These are phyloP conservation scores for Boleophthalmus pectinirostris DNA, from an alignment of 2,113 vertebrate species.

Conservation along the genomic window DNA sequence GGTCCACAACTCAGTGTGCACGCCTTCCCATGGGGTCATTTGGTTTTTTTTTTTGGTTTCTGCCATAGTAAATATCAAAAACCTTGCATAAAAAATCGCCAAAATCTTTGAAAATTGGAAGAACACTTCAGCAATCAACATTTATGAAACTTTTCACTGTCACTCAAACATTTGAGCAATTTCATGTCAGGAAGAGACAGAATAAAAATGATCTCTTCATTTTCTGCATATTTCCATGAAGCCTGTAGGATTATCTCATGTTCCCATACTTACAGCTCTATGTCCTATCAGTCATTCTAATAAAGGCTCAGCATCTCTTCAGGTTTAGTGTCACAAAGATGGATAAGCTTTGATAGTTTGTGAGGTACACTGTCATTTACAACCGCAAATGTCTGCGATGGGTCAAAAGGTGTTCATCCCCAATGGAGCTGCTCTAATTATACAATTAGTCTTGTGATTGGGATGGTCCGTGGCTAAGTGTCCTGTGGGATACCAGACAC, in stretches of 20 bases:
- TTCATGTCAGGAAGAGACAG: not conserved
- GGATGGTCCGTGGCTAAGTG: slow-evolving; percentile 69
- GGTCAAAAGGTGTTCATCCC: slow-evolving; percentile 75
- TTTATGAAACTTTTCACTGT: not conserved
- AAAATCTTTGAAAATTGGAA: not conserved
- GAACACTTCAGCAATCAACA: not conserved
- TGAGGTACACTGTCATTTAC: slow-evolving; percentile 76
- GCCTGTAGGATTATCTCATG: slow-evolving; percentile 6
- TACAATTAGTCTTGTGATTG: slow-evolving; percentile 82
- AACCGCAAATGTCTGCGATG: slow-evolving; percentile 71
- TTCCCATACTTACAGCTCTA: not conserved
- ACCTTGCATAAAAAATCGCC: not conserved
- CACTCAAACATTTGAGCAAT: not conserved
- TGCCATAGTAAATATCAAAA: slow-evolving; percentile 3
- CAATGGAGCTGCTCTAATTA: slow-evolving; percentile 77
- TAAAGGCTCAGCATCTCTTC: slow-evolving; percentile 48
- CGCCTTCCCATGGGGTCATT: not conserved
- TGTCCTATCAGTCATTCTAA: slow-evolving; percentile 47
- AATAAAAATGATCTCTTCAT: not conserved
- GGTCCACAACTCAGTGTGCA: not conserved
- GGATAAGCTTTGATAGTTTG: slow-evolving; percentile 72
- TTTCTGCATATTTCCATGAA: not conserved
- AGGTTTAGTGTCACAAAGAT: slow-evolving; percentile 70
- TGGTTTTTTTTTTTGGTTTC: not conserved
- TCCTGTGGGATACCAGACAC: slow-evolving; percentile 76